phyloP scores from a whole-genome alignment of 2,113 vertebrate species.

The Nycticebus coucang region DNA sequence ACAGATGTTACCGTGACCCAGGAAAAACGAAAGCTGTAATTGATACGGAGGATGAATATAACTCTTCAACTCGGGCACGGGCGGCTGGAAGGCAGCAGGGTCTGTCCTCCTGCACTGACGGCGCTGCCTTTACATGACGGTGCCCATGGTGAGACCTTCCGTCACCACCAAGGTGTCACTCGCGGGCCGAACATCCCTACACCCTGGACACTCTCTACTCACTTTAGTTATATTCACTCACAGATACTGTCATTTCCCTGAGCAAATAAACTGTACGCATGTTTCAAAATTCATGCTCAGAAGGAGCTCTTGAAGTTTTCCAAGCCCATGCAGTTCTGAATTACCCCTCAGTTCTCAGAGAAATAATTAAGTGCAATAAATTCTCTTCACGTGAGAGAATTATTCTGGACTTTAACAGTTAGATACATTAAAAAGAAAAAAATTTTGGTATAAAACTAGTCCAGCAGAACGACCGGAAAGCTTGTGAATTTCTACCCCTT shows the following conservation, averaged over 20 bases:
- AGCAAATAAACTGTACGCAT: neutral
- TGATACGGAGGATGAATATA: neutral
- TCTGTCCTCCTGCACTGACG: too few species aligned
- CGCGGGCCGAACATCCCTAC: rapidly evolving
- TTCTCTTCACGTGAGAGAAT: neutral
- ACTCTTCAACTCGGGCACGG: neutral
- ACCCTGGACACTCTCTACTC: neutral
- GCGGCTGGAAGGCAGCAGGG: neutral
- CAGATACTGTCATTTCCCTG: neutral
- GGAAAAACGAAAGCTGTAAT: neutral
- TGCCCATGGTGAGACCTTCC: rapidly evolving
- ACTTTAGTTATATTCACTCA: neutral
- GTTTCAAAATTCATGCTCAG: neutral
- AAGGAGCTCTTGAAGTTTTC: neutral
- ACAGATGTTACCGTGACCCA: neutral
- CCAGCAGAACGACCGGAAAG: neutral
- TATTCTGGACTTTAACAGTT: neutral
- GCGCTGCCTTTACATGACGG: rapidly evolving
- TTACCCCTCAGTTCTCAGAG: neutral
- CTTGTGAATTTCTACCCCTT: neutral
- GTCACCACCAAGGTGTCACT: rapidly evolving
- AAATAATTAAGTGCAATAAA: neutral
- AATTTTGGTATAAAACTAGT: neutral
- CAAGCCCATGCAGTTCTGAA: neutral
- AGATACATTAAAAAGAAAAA: neutral